Percentiles rank a stretch among this genome's conserved stretches.
Evolutionary conservation across 2,113 vertebrate species (phyloP).

Genomic region (Alligator sinensis): DNA sequence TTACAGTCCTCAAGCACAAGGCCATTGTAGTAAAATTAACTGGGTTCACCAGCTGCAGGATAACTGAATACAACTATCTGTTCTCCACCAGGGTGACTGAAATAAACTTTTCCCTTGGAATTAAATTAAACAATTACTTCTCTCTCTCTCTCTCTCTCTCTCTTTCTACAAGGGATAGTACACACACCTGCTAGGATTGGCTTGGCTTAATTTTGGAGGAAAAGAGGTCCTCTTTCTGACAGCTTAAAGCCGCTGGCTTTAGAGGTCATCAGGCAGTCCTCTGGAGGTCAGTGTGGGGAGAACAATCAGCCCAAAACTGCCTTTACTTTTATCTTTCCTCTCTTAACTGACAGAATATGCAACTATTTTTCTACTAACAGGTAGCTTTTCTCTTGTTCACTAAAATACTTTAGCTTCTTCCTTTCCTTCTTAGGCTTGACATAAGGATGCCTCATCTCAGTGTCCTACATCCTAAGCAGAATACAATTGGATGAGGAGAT

Average conservation of each 20-base stretch:
- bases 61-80: not conserved
- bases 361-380: not conserved
- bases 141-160: too few species aligned
- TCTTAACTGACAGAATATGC: not conserved
- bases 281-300: not conserved
- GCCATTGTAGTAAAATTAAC: too few species aligned
- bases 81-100: not conserved
- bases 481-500: too few species aligned
- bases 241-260: not conserved
- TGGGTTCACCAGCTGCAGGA: not conserved
- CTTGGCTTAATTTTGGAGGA: rapidly evolving
- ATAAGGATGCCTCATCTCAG: not conserved
- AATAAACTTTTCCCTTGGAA: not conserved
- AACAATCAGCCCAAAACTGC: not conserved
- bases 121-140: not conserved
- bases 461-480: too few species aligned
- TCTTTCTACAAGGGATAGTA: not conserved
- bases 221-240: not conserved
- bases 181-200: not conserved
- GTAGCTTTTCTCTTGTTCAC: not conserved
- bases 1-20: too few species aligned
- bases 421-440: not conserved
- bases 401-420: not conserved
- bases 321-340: rapidly evolving
- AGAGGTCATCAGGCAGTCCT: not conserved